phyloP scores from a whole-genome alignment of 2,113 vertebrate species.

The Pipa parva region DNA sequence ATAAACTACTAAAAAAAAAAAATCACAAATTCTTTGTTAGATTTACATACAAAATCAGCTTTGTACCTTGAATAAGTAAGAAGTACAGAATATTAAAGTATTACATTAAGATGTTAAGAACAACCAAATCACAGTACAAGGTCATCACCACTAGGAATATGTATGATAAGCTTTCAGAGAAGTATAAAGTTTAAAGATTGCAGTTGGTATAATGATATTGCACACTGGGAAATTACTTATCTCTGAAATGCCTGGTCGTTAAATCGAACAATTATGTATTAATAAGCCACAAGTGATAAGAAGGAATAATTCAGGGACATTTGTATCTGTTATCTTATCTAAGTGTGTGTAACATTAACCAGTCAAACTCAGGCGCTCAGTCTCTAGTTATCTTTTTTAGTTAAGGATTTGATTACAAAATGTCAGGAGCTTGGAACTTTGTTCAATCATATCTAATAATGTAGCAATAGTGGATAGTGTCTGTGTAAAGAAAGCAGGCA shows the following conservation, averaged over 20 bases:
- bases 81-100: too few relatives aligned
- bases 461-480: constrained; percentile 31
- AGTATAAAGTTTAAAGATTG: constrained; percentile 15
- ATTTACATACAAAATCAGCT: too few relatives aligned
- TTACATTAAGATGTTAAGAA: too few relatives aligned
- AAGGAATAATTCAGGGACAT: constrained; percentile 59
- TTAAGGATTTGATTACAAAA: constrained; percentile 47
- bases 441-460: constrained; percentile 48
- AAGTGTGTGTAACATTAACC: constrained; percentile 57
- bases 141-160: too few relatives aligned
- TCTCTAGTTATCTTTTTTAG: constrained; percentile 50
- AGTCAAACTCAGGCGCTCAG: constrained; percentile 45
- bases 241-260: constrained; percentile 54
- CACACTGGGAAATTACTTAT: constrained; percentile 49
- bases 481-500: constrained; percentile 31
- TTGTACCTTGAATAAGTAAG: too few relatives aligned
- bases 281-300: constrained; percentile 58
- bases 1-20: too few relatives aligned
- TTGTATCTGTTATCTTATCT: constrained; percentile 55
- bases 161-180: constrained; percentile 14
- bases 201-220: constrained; percentile 31
- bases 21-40: too few relatives aligned
- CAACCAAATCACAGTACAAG: too few relatives aligned
- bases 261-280: constrained; percentile 57
- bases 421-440: constrained; percentile 53